Percentiles rank a stretch among this genome's conserved stretches.
phyloP scores from a whole-genome alignment of 2,888 invertebrate species.

The Drosophila eohydei region DNA sequence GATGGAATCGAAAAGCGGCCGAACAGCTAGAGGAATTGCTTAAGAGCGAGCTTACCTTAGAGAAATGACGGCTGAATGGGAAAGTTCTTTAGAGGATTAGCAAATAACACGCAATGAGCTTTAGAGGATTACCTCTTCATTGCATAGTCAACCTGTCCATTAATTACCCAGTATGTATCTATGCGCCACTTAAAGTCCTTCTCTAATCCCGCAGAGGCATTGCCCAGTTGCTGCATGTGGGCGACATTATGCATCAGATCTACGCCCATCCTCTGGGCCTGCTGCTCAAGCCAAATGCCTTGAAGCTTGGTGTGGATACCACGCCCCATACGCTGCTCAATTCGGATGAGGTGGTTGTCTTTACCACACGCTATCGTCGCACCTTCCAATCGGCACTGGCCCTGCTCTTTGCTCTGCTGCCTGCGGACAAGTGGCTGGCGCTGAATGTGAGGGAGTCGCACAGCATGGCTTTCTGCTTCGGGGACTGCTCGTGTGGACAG shows the following conservation, averaged over 20 bases:
- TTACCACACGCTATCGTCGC: conserved; percentile 93
- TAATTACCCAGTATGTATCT: no score
- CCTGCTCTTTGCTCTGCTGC: conserved; percentile 90
- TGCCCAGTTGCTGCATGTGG: conserved; percentile 92
- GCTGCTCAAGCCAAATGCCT: conserved; percentile 69
- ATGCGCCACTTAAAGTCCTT: background rate
- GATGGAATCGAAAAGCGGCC: no score
- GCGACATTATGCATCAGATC: conserved; percentile 88
- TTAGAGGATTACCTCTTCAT: no score
- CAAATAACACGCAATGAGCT: background rate
- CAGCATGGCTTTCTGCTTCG: conserved; percentile 93
- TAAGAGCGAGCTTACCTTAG: no score
- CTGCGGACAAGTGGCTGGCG: conserved; percentile 88
- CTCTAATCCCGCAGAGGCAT: conserved; percentile 87
- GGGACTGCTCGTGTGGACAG: conserved; percentile 91
- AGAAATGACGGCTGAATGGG: no score
- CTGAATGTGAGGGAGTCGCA: conserved; percentile 91
- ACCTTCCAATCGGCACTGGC: conserved; percentile 96
- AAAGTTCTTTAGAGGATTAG: background rate
- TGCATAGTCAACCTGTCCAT: no score
- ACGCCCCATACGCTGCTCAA: conserved; percentile 83
- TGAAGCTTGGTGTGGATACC: conserved; percentile 65
- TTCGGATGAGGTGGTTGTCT: conserved; percentile 88
- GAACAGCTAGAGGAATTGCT: no score
- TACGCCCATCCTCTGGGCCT: conserved; percentile 86